A percentile compares a stretch with the other conserved stretches of the same genome.
Conservation (phyloP, 2,113 vertebrate species). For the Psilopsiagon aymara region DNA sequence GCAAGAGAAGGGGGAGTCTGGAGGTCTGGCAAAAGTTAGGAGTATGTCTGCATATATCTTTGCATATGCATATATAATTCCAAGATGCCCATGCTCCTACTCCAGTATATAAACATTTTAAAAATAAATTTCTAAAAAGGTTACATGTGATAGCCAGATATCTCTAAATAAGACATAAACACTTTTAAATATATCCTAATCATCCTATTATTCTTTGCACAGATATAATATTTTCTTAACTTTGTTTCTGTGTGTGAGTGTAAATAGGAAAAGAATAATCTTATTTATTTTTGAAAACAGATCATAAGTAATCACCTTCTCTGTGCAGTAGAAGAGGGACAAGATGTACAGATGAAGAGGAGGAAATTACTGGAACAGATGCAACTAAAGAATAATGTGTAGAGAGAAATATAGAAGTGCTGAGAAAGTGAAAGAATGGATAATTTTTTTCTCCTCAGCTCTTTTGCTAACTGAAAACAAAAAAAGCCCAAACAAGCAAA, state of each 20-base stretch:
- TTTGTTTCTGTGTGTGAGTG: not conserved
- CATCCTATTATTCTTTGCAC: not conserved
- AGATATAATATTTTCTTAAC: not conserved
- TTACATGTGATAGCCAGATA: not conserved
- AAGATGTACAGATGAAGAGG: not conserved
- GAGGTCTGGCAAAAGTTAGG: not conserved
- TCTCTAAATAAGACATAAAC: not conserved
- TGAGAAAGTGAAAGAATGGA: not conserved
- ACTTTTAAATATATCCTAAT: not conserved
- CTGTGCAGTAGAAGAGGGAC: not conserved
- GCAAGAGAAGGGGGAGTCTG: not conserved
- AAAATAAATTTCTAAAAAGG: not conserved
- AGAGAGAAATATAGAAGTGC: not conserved
- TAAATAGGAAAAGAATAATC: not conserved
- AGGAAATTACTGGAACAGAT: not conserved
- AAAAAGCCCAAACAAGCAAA: not conserved
- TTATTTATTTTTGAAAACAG: not conserved
- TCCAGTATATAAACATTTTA: not conserved
- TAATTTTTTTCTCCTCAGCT: not conserved
- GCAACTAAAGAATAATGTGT: not conserved
- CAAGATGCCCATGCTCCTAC: not conserved
- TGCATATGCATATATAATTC: not conserved
- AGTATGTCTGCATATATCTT: not conserved
- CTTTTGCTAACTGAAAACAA: not conserved
- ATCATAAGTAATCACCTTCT: not conserved